A percentile compares a stretch with the other conserved stretches of the same genome.
Evolutionary conservation across 1,140 invertebrate genomes (phyloP).

Genomic region (Spodoptera frugiperda): DNA sequence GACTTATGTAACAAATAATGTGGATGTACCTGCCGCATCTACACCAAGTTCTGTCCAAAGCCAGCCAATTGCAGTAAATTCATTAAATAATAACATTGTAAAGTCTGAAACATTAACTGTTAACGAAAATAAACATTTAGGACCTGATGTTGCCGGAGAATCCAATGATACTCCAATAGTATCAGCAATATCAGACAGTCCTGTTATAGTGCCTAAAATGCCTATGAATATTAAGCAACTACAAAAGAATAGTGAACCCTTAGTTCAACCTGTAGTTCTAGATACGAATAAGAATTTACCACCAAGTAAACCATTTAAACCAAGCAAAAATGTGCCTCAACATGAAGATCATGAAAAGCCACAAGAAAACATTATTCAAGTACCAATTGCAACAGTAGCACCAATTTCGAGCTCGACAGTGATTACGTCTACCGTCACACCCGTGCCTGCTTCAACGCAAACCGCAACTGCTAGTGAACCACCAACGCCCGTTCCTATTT

Average conservation of each 20-base stretch:
- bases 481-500: conserved; percentile 13
- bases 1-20: conserved; percentile 68
- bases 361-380: conserved; percentile 51
- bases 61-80: conserved; percentile 73
- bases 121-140: conserved; percentile 77
- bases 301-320: conserved; percentile 68
- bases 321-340: conserved; percentile 74
- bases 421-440: conserved; percentile 32
- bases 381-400: conserved; percentile 17
- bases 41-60: conserved; percentile 65
- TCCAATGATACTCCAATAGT: conserved; percentile 75
- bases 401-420: conserved; percentile 21
- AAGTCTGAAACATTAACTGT: conserved; percentile 81
- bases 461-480: background rate
- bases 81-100: conserved; percentile 76
- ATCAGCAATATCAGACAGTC: conserved; percentile 80
- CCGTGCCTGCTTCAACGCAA: conserved; percentile 36
- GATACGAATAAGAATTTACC: conserved; percentile 71
- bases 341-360: conserved; percentile 61
- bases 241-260: conserved; percentile 73
- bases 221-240: conserved; percentile 71
- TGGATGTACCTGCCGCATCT: conserved; percentile 61
- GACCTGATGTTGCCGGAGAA: conserved; percentile 68
- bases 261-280: conserved; percentile 64
- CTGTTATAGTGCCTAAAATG: conserved; percentile 84